phyloP scores from a whole-genome alignment of 2,888 invertebrate genomes.

The Eutolmus rufibarbis region DNA sequence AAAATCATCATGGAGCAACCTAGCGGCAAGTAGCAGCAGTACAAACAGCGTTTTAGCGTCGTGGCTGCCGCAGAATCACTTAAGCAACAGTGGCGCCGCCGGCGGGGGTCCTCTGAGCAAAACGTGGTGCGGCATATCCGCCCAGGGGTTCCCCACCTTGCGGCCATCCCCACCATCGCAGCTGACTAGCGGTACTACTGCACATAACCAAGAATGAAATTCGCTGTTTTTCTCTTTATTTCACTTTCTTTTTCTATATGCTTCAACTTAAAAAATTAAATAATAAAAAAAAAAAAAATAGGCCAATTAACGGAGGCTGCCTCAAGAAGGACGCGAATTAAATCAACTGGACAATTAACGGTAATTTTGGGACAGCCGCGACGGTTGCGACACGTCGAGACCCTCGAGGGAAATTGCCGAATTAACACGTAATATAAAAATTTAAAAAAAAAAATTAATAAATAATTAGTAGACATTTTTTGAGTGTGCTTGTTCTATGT shows the following conservation, averaged over 20 bases:
- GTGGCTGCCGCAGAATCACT: constrained; percentile 30
- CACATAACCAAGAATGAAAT: not conserved
- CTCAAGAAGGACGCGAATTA: not conserved
- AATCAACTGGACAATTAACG: not conserved
- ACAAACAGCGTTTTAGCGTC: constrained; percentile 32
- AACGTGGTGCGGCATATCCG: constrained; percentile 34
- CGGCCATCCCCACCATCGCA: not conserved
- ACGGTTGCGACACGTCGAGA: not conserved
- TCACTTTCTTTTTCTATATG: not conserved
- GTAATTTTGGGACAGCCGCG: not conserved
- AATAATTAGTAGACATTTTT: too few species aligned
- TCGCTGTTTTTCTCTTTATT: not conserved
- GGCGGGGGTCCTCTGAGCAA: not conserved
- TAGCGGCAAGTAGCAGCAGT: not conserved
- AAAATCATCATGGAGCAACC: constrained; percentile 23
- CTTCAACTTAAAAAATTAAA: not conserved
- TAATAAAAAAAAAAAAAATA: not conserved
- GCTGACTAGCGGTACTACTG: not conserved
- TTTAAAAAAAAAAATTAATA: not conserved
- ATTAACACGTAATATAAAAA: not conserved
- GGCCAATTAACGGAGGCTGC: not conserved
- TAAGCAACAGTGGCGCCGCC: not conserved
- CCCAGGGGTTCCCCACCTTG: not conserved
- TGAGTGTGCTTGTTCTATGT: too few species aligned
- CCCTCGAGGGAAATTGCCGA: not conserved